Conservation (phyloP, 2,113 vertebrate genomes). For the Ptilonorhynchus violaceus region DNA sequence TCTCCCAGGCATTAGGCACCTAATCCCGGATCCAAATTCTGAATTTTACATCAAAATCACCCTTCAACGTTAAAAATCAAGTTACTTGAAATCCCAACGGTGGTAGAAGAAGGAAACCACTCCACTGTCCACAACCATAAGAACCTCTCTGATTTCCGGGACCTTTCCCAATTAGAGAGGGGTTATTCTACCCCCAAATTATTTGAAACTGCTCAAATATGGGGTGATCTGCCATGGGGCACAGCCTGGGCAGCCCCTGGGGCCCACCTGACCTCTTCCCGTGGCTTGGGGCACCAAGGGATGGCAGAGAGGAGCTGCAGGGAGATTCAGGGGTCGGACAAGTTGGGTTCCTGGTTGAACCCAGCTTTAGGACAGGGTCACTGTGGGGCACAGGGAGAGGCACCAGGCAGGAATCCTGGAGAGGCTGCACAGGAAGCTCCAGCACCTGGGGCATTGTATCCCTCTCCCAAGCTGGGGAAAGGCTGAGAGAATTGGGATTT, state of each 20-base stretch:
- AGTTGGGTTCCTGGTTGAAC: accelerated
- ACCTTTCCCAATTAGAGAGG: not conserved
- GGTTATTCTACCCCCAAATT: not conserved
- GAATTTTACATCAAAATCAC: not conserved
- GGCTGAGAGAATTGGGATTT: not conserved
- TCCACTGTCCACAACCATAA: accelerated
- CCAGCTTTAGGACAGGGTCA: not conserved
- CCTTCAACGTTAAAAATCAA: not conserved
- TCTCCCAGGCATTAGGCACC: not conserved
- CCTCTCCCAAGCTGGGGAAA: not conserved
- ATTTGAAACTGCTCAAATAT: too few relatives aligned
- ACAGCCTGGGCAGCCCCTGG: not conserved
- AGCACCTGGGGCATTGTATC: not conserved
- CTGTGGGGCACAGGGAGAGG: not conserved
- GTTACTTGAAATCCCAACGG: not conserved
- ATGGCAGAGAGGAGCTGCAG: not conserved
- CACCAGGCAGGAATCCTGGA: not conserved
- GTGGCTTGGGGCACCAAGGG: not conserved
- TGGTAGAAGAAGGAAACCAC: not conserved
- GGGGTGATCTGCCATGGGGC: accelerated
- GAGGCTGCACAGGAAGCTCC: not conserved
- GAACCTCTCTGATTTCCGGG: not conserved
- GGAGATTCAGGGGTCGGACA: not conserved
- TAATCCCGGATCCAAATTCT: not conserved
- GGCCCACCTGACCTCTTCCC: not conserved